These are phyloP conservation scores for Euura lappo DNA, from an alignment of 1,140 invertebrate genomes.

Conservation along the genomic window DNA sequence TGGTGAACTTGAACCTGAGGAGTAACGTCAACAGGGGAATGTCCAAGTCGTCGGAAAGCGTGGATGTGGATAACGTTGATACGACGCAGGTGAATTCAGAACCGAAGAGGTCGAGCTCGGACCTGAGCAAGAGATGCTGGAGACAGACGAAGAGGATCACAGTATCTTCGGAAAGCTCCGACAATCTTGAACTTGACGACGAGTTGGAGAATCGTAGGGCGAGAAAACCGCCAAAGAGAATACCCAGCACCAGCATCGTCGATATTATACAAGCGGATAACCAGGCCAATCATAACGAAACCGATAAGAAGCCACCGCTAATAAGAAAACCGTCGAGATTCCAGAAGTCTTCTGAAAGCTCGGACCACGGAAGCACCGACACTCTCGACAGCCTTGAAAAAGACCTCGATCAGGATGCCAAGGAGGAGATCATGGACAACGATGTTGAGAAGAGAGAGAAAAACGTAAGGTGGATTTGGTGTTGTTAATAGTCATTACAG, in stretches of 20 bases:
- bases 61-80: slow-evolving; percentile 46
- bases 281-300: slow-evolving; percentile 23
- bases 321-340: slow-evolving; percentile 44
- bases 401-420: slow-evolving; percentile 49
- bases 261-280: slow-evolving; percentile 30
- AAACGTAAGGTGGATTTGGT: slow-evolving; percentile 39
- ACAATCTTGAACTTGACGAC: slow-evolving; percentile 47
- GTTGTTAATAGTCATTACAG: not conserved
- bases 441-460: slow-evolving; percentile 44
- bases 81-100: slow-evolving; percentile 22
- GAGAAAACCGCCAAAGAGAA: slow-evolving; percentile 41
- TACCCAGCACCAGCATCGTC: slow-evolving; percentile 43
- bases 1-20: slow-evolving; percentile 14
- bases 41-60: slow-evolving; percentile 42
- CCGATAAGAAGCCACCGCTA: slow-evolving; percentile 28
- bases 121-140: slow-evolving; percentile 21
- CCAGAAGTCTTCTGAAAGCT: slow-evolving; percentile 57
- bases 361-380: slow-evolving; percentile 55
- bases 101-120: slow-evolving; percentile 17
- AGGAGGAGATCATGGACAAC: slow-evolving; percentile 42
- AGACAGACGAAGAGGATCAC: slow-evolving; percentile 24
- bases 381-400: slow-evolving; percentile 57
- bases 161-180: slow-evolving; percentile 52
- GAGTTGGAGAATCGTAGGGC: slow-evolving; percentile 38
- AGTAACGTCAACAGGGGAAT: slow-evolving; percentile 6